Evolutionary conservation across 2,113 vertebrate species (phyloP).

Genomic region (Corydoras sp.): DNA sequence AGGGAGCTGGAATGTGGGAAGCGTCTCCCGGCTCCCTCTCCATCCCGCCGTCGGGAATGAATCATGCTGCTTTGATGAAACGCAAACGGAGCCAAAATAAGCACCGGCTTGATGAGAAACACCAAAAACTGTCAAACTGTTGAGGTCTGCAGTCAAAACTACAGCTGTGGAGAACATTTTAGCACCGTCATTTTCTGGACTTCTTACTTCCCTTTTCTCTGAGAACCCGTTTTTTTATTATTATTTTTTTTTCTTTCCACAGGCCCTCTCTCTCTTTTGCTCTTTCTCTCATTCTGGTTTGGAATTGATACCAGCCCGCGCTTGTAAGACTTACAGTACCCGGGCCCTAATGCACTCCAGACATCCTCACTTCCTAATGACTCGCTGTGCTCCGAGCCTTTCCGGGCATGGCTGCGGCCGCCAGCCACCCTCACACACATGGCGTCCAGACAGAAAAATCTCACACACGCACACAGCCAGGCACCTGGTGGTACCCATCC

Average conservation of each 20-base stretch:
- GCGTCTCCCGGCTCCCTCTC: slow-evolving; percentile 7
- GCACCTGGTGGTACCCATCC: slow-evolving; percentile 36
- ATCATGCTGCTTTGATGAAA: slow-evolving; percentile 58
- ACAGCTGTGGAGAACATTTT: slow-evolving; percentile 47
- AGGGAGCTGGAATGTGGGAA: slow-evolving; percentile 35
- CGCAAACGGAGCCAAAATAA: slow-evolving; percentile 53
- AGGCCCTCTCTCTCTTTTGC: slow-evolving; percentile 20
- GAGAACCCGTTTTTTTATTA: slow-evolving; percentile 3
- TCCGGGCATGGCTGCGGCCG: slow-evolving; percentile 68
- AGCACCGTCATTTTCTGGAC: slow-evolving; percentile 37
- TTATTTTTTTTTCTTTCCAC: slow-evolving; percentile 2
- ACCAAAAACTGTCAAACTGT: slow-evolving; percentile 56
- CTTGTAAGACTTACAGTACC: slow-evolving; percentile 68
- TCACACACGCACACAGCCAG: slow-evolving; percentile 12
- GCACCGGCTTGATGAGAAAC: slow-evolving; percentile 53
- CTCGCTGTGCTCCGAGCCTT: slow-evolving; percentile 69
- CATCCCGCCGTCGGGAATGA: slow-evolving; percentile 47
- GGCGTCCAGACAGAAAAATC: slow-evolving; percentile 33
- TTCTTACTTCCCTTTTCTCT: slow-evolving; percentile 21
- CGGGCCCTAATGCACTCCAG: slow-evolving; percentile 70
- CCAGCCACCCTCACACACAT: slow-evolving; percentile 60
- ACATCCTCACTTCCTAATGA: slow-evolving; percentile 73
- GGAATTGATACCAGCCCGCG: slow-evolving; percentile 62
- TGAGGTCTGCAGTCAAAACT: slow-evolving; percentile 54
- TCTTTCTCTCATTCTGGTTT: slow-evolving; percentile 22